Evolutionary conservation across 1,140 invertebrate genomes (phyloP).

Genomic region (Palaemon carinicauda): DNA sequence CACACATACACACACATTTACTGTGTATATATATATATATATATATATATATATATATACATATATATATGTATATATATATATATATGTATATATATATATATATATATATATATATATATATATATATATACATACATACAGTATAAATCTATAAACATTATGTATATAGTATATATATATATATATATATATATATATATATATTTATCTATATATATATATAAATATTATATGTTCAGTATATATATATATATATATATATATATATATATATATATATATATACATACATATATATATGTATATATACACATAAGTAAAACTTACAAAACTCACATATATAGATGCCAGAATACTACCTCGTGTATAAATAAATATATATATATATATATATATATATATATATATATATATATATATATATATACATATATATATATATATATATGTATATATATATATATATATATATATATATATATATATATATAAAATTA

Average conservation of each 20-base stretch:
- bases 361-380: neutral
- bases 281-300: neutral
- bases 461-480: neutral
- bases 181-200: neutral
- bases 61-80: neutral
- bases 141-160: neutral
- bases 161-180: neutral
- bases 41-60: neutral
- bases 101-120: neutral
- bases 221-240: no score
- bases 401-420: neutral
- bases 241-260: neutral
- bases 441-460: neutral
- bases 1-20: neutral
- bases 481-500: neutral
- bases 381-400: neutral
- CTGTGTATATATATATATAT: neutral
- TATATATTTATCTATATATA: neutral
- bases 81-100: neutral
- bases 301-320: neutral
- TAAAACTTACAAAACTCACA: no score
- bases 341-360: no score
- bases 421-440: constrained; percentile 15
- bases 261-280: neutral
- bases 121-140: neutral